Base-by-base conservation (phyloP, 2,113 vertebrate genomes). In the Euleptes europaea region DNA sequence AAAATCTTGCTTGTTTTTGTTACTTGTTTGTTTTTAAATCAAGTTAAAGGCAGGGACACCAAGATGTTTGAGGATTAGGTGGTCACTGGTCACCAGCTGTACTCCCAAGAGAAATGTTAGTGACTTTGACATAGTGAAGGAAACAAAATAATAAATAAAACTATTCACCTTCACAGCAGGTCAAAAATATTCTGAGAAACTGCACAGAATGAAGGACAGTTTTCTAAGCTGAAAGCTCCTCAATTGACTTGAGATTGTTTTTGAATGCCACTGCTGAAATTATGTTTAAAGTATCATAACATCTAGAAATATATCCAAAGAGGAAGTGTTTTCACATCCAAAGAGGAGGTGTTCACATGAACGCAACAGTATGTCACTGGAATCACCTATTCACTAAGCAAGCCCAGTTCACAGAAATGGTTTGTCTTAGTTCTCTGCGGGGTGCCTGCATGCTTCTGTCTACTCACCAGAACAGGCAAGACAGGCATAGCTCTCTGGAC, bases 271-370 rank as follows among this genome's bases (percentile, higher is more conserved):
- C 23, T 40, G 35, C 28, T 82, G 26, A 82, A 72, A 57, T 40
- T 84, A 12, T 40, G 47, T 70, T 14, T 6, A 75, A 65, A 60
- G 57, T 42, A 66, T 21, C 31, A 28, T 42, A 66, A 21, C 15
- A 8, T 26, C 57, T 76, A 76, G 47, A 84, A 35, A 76, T 67
- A 38, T n/a, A 47, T 31, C 26, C 78, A 44, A 47, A 44, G 13
- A 4, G 9, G 44, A 44, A 9, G 44, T 44, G 9, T 44, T 44
- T 5, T 10, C 19, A 49, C 10, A 79, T 0, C 0, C 54, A 0
- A 44, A 44, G 63, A 44, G 44, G 65, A 78, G n/a, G 63, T 0
- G 21, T 2, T 44, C 17, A 60, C 88, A 73, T 40, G 13, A 0
- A 0, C 35, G 35, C 1, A 83, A 33, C 1, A 3, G 35, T 26